Evolutionary conservation across 23 tunicate species (phyloP).

Genomic region (Botrylloides violaceus): DNA sequence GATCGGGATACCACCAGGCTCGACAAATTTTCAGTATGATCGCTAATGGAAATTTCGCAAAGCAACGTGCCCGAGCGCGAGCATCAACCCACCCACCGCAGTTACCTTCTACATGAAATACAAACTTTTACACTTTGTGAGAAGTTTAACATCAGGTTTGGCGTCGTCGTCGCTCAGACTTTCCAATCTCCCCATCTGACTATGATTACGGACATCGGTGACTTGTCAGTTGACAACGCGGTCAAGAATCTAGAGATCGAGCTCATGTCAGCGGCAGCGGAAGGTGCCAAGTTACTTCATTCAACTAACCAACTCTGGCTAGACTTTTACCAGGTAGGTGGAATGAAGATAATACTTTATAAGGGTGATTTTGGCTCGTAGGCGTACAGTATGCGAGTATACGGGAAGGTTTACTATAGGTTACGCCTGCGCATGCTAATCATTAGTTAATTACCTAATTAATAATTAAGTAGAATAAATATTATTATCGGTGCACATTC

Average conservation of each 20-base stretch:
- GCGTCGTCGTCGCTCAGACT: not conserved
- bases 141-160: not conserved
- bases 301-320: not conserved
- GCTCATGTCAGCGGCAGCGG: not conserved
- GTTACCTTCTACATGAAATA: no score
- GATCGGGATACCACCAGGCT: not conserved
- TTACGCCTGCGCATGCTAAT: no score
- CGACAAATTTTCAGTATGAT: not conserved
- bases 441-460: no score
- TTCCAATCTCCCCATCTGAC: not conserved
- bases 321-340: not conserved
- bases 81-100: no score
- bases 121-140: not conserved
- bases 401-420: no score
- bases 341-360: no score
- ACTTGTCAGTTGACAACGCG: not conserved
- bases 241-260: not conserved
- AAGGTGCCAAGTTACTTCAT: not conserved
- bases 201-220: not conserved
- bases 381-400: no score
- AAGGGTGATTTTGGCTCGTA: no score
- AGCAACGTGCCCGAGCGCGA: no score
- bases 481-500: no score
- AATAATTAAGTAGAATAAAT: no score
- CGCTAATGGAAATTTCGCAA: no score